phyloP scores from a whole-genome alignment of 2,113 vertebrate genomes.

The rabbit (Oryctolagus cuniculus) region mOryCun1.1 NC_091439.1:62606001-62606500 shows the following conservation, averaged over 20 bases:
- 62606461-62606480: constrained; percentile 81
- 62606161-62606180: accelerated
- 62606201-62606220: neutral
- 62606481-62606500: constrained; percentile 73
- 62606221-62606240: neutral
- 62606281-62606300: neutral
- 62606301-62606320: neutral
- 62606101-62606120: neutral
- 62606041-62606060: too few species aligned
- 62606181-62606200: neutral
- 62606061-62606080: too few species aligned
- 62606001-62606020: too few species aligned
- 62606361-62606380: neutral
- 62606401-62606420: neutral
- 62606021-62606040: too few species aligned
- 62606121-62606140: accelerated
- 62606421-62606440: neutral
- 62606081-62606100: too few species aligned
- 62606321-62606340: constrained; percentile 22
- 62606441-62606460: constrained; percentile 51
- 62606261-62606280: neutral
- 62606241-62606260: neutral
- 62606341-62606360: constrained; percentile 11
- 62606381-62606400: neutral
- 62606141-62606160: neutral